phyloP scores from a whole-genome alignment of 2,113 vertebrate species.

The Channa argus region DNA sequence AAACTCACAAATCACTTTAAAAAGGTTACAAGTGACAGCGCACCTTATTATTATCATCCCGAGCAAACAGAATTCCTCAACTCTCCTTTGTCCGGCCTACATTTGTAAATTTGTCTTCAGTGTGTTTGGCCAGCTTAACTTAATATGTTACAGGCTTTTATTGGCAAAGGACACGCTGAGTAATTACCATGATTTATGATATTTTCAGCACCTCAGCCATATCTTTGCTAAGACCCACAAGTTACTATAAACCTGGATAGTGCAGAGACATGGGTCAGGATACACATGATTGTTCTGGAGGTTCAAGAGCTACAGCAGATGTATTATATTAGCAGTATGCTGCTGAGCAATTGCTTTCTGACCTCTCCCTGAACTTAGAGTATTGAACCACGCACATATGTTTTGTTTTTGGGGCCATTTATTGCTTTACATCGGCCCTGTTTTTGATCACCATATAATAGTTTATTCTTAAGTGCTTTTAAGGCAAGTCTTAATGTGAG shows the following conservation, averaged over 20 bases:
- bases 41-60: not conserved
- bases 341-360: slow-evolving; percentile 37
- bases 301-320: slow-evolving; percentile 1
- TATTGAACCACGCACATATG: slow-evolving; percentile 9
- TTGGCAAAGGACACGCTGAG: not conserved
- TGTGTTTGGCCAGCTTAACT: slow-evolving; percentile 13
- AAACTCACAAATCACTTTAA: not conserved
- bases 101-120: not conserved
- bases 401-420: slow-evolving; percentile 17
- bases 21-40: not conserved
- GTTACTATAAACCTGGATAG: not conserved
- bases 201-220: slow-evolving; percentile 26
- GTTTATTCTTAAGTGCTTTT: slow-evolving; percentile 48
- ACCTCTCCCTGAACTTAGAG: slow-evolving; percentile 64
- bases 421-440: slow-evolving; percentile 6
- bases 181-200: slow-evolving; percentile 38
- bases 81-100: not conserved
- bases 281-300: not conserved
- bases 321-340: not conserved
- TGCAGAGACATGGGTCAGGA: not conserved
- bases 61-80: not conserved
- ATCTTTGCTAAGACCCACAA: slow-evolving; percentile 25
- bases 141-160: slow-evolving; percentile 7
- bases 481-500: slow-evolving; percentile 25
- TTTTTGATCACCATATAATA: slow-evolving; percentile 42